phyloP scores from a whole-genome alignment of 2,888 invertebrate species.

The Eupithecia abbreviata region DNA sequence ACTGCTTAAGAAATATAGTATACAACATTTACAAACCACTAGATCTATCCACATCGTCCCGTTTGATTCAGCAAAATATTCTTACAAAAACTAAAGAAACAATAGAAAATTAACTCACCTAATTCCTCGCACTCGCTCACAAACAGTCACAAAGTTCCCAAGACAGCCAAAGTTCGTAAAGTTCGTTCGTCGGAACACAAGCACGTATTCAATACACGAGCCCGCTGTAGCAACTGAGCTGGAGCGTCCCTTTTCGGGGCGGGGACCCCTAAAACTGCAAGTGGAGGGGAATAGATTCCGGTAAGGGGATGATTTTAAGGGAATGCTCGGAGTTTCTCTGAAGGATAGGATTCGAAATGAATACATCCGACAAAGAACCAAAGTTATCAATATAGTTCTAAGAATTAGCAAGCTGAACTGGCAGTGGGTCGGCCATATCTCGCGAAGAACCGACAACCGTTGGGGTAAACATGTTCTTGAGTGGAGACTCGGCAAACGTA shows the following conservation, averaged over 20 bases:
- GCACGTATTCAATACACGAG: constrained; percentile 31
- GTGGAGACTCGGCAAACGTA: too few relatives aligned
- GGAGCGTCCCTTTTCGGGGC: constrained; percentile 50
- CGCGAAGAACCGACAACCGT: too few relatives aligned
- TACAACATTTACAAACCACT: not conserved
- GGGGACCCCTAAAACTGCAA: constrained; percentile 50
- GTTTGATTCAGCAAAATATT: not conserved
- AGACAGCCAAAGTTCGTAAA: constrained; percentile 34
- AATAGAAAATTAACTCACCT: constrained; percentile 37
- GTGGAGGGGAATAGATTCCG: constrained; percentile 56
- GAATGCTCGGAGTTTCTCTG: too few relatives aligned
- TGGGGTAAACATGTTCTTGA: too few relatives aligned
- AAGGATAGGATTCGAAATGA: too few relatives aligned
- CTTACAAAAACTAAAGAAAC: not conserved
- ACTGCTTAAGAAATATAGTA: not conserved
- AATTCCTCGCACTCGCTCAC: constrained; percentile 24
- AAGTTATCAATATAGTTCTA: too few relatives aligned
- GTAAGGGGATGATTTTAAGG: constrained; percentile 32
- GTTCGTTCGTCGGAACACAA: constrained; percentile 22
- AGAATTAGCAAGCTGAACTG: too few relatives aligned
- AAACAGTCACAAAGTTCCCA: constrained; percentile 39
- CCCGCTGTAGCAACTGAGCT: constrained; percentile 44
- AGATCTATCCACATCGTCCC: not conserved
- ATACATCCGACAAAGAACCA: too few relatives aligned
- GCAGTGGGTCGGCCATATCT: too few relatives aligned